Evolutionary conservation across 1,140 invertebrate species (phyloP).

Genomic region (Scaptomyza hsui): DNA sequence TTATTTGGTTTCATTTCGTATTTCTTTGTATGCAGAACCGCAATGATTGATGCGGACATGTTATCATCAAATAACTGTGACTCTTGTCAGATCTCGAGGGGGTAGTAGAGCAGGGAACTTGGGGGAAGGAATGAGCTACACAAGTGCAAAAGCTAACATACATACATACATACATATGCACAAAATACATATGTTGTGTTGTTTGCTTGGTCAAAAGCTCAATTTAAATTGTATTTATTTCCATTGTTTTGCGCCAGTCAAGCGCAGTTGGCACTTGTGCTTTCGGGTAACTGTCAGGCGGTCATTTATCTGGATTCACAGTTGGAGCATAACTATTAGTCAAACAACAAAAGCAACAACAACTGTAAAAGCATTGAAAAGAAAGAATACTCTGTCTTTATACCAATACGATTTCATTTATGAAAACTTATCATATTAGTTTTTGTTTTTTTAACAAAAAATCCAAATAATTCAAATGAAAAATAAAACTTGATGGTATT

Average conservation of each 20-base stretch:
- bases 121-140: neutral
- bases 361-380: neutral
- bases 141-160: conserved; percentile 6
- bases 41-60: conserved; percentile 79
- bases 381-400: neutral
- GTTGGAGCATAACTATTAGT: conserved; percentile 41
- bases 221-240: conserved; percentile 77
- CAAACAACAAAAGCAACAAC: conserved; percentile 13
- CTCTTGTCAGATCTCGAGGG: conserved; percentile 31
- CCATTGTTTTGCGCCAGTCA: conserved; percentile 50
- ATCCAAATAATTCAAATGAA: too few relatives aligned
- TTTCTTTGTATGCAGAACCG: conserved; percentile 65
- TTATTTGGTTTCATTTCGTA: conserved; percentile 59
- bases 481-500: too few relatives aligned
- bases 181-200: conserved; percentile 7
- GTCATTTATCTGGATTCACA: conserved; percentile 42
- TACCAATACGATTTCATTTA: neutral
- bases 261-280: conserved; percentile 51
- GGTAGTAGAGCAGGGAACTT: neutral
- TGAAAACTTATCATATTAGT: too few relatives aligned
- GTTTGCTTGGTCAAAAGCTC: conserved; percentile 67
- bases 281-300: conserved; percentile 49
- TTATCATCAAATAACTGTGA: conserved; percentile 73
- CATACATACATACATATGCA: neutral
- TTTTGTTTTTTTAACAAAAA: too few relatives aligned